Evolutionary conservation across 2,888 invertebrate species (phyloP), one percentile per base, ranked within the genome.

Genomic region (Spatulosminthurus flaviceps): DNA sequence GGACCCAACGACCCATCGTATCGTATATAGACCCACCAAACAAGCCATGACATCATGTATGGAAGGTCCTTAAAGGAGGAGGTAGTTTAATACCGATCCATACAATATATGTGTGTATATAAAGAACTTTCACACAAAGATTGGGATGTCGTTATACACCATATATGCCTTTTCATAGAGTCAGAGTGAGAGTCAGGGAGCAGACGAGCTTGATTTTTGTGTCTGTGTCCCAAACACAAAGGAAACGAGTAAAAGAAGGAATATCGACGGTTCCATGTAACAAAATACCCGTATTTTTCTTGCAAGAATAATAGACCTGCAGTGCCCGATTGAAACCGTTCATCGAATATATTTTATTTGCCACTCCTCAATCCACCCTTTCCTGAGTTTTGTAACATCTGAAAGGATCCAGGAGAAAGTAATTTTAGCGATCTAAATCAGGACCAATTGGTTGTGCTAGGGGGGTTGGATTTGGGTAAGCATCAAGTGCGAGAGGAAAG

Each of bases 321-420:
- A 64, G 64, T 64, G 64, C 64, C 64, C 64, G 64, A 64, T 64
- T 24, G 24, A 64, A 64, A 64, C 64, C 26, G 64, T 64, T 64
- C 64, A 64, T 64, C 26, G 64, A 26, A 4, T 19, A 64, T 64
- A 4, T 9, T 22, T 64, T 26, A 64, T 26, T 64, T 26, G 64
- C 11, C 64, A 64, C 64, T 64, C 64, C 64, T 64, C 64, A 22
- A 64, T 26, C n/a, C 51, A 5, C 51, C n/a, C n/a, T 16, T 16
- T 19, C 16, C 51, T 16, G 5, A 16, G 16, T 9, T 7, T 34
- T 51, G 16, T 51, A 51, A 51, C 51, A 51, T 19, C 51, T 51
- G 19, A n/a, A 2, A 16, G 16, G 19, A 51, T 51, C 16, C 16
- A 51, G 51, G 51, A 19, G 4, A 5, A 19, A 2, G 19, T 19